Evolutionary conservation across 2,888 invertebrate genomes (phyloP).

Genomic region (Kuschelorhynchus macadamiae): DNA sequence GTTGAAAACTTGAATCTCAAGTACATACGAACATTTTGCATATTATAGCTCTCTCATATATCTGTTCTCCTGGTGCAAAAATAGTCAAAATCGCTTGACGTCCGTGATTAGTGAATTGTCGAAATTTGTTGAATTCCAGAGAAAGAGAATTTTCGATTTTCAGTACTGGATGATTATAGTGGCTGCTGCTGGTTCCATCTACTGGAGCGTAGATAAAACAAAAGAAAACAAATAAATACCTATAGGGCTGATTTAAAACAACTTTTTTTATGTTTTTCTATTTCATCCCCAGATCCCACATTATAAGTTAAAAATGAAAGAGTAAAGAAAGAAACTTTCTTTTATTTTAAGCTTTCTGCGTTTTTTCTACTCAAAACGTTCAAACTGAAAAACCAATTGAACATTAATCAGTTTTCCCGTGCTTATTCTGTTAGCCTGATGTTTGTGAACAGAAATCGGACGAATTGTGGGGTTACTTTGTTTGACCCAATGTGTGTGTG

Average conservation of each 20-base stretch:
- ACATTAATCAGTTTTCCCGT: background rate
- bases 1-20: too few relatives aligned
- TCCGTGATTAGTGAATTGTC: constrained; percentile 30
- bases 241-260: background rate
- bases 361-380: background rate
- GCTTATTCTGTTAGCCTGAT: constrained; percentile 9
- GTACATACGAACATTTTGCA: too few relatives aligned
- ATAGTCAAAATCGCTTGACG: constrained; percentile 45
- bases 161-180: too few relatives aligned
- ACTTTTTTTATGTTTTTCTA: background rate
- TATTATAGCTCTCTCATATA: too few relatives aligned
- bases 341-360: too few relatives aligned
- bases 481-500: too few relatives aligned
- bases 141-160: background rate
- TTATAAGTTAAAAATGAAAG: too few relatives aligned
- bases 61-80: constrained; percentile 37
- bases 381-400: background rate
- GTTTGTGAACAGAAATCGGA: constrained; percentile 11
- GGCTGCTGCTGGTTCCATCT: too few relatives aligned
- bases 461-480: constrained; percentile 17
- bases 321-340: too few relatives aligned
- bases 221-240: background rate
- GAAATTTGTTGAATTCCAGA: constrained; percentile 32
- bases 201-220: background rate
- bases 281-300: too few relatives aligned